These are phyloP conservation scores for Micrastur ruficollis DNA, from an alignment of 2,797 vertebrate genomes.

Conservation along the genomic window DNA sequence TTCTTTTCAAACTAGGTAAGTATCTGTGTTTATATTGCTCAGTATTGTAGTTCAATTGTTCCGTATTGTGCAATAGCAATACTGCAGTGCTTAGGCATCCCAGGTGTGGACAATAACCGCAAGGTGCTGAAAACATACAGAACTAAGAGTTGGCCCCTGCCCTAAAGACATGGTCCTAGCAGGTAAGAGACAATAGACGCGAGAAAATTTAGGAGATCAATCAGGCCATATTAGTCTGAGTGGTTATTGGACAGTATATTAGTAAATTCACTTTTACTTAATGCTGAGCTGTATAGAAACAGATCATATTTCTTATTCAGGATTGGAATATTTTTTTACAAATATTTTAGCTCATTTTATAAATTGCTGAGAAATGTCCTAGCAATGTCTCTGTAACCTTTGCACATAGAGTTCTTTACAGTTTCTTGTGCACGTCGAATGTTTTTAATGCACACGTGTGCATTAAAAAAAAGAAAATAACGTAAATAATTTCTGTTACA, in stretches of 20 bases:
- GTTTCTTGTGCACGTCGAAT: background rate
- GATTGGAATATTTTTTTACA: background rate
- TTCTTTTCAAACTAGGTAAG: background rate
- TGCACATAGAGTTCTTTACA: background rate
- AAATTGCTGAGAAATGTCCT: background rate
- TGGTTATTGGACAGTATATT: background rate
- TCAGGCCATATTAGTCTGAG: background rate
- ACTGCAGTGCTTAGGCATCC: background rate
- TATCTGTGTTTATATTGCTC: background rate
- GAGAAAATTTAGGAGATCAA: background rate
- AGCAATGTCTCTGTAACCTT: background rate
- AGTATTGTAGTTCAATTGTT: background rate
- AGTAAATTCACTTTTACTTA: background rate
- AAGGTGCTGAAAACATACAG: background rate
- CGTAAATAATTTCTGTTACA: background rate
- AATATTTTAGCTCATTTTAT: background rate
- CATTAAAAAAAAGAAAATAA: background rate
- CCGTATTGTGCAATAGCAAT: background rate
- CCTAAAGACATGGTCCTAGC: background rate
- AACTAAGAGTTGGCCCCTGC: background rate
- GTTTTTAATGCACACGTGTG: fast-evolving
- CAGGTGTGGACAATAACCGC: background rate
- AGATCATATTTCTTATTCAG: background rate
- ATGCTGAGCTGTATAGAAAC: background rate
- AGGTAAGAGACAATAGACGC: background rate